These are phyloP conservation scores for Nannobrachium achirus DNA, from an alignment of 2,113 vertebrate species.

Conservation along the genomic window DNA sequence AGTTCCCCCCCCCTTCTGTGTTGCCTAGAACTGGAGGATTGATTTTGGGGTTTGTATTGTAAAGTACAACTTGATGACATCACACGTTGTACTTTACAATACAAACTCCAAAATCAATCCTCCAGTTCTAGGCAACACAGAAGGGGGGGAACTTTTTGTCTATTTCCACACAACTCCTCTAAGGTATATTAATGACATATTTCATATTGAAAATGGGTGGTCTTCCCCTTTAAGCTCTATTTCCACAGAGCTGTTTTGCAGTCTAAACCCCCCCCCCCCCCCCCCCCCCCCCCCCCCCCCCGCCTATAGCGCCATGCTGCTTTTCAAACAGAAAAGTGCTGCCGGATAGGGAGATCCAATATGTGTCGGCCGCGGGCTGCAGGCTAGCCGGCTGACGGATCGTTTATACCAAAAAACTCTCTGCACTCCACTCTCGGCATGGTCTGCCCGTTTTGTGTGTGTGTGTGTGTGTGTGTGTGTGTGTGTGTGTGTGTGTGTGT, in stretches of 20 bases:
- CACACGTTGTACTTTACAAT: too few relatives aligned
- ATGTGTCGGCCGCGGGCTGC: slow-evolving; percentile 37
- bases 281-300: slow-evolving; percentile 47
- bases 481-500: slow-evolving; percentile 20
- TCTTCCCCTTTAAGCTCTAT: too few relatives aligned
- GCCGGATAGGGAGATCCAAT: slow-evolving; percentile 49
- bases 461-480: slow-evolving; percentile 34
- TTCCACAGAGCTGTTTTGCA: slow-evolving; percentile 51
- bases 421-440: slow-evolving; percentile 33
- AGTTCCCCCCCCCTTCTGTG: too few relatives aligned
- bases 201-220: too few relatives aligned
- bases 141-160: too few relatives aligned
- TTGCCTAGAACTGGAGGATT: too few relatives aligned
- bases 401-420: slow-evolving; percentile 54
- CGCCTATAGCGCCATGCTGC: slow-evolving; percentile 31
- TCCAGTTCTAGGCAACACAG: too few relatives aligned
- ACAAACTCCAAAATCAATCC: too few relatives aligned
- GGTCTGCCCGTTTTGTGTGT: slow-evolving; percentile 57
- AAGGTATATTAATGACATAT: too few relatives aligned
- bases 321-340: slow-evolving; percentile 59
- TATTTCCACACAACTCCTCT: too few relatives aligned
- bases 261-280: slow-evolving; percentile 42
- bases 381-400: slow-evolving; percentile 58
- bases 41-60: too few relatives aligned
- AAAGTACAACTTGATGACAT: too few relatives aligned